These are phyloP conservation scores for Leptopilina myrica DNA, from an alignment of 2,888 invertebrate species.

Conservation along the genomic window DNA sequence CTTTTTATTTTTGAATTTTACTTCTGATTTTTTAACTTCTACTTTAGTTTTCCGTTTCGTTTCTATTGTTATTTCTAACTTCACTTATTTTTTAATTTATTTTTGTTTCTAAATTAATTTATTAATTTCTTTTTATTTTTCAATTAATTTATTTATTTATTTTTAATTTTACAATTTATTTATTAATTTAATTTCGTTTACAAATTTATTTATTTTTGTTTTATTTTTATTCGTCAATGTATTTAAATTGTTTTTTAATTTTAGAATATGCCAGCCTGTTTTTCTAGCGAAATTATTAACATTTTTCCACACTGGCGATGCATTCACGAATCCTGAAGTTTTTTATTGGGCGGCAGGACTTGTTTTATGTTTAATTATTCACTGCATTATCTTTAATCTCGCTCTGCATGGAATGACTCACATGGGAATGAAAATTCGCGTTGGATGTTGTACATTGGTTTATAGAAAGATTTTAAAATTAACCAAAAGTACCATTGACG, in stretches of 20 bases:
- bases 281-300: slow-evolving; percentile 67
- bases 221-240: too few relatives aligned
- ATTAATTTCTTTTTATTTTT: too few relatives aligned
- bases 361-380: slow-evolving; percentile 67
- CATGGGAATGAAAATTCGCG: slow-evolving; percentile 84
- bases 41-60: too few relatives aligned
- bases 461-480: slow-evolving; percentile 87
- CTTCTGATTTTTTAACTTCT: too few relatives aligned
- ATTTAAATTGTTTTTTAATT: not conserved
- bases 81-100: too few relatives aligned
- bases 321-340: slow-evolving; percentile 67
- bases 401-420: slow-evolving; percentile 82
- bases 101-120: too few relatives aligned
- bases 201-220: too few relatives aligned
- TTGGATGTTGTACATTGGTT: slow-evolving; percentile 84
- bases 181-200: too few relatives aligned
- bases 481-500: slow-evolving; percentile 83
- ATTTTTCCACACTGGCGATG: slow-evolving; percentile 61
- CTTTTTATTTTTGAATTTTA: slow-evolving; percentile 4
- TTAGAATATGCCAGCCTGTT: slow-evolving; percentile 71
- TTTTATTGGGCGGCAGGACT: slow-evolving; percentile 76
- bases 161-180: too few relatives aligned
- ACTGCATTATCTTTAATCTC: slow-evolving; percentile 79
- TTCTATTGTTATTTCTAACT: too few relatives aligned
- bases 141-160: too few relatives aligned